Base-by-base conservation (phyloP, 2,113 vertebrate genomes). In the Holacanthus passer region DNA sequence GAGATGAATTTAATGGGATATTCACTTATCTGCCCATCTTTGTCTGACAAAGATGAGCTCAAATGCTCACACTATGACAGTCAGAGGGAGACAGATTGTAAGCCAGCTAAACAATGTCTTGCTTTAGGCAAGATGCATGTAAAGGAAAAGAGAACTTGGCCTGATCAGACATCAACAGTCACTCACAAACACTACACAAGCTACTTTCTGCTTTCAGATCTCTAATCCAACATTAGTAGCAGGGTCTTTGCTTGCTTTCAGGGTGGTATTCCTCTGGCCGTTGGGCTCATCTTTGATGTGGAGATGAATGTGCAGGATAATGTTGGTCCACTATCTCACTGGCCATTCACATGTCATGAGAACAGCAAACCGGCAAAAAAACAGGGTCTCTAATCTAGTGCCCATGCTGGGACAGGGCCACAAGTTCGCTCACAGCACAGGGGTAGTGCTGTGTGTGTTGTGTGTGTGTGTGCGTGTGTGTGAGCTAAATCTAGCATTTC, bases 221-320 rank as follows among this genome's bases (percentile, higher is more conserved):
- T 77, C 41, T 76, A 64, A 83, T 83, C 79, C 79, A 79, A 70
- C 75, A 53, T 48, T 50, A 76, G 63, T 13, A 77, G 81, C 73
- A 22, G 65, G 68, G 43, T 75, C 80, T 84, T 22, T 66, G 64
- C 87, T 84, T 63, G 72, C 83, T 83, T 68, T 83, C 83, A 82
- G 81, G 91, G 87, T 84, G 87, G 87, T 43, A 86, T 89, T 76
- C 79, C 73, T 79, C 16, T 1, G 22, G 60, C 81, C 27, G 62
- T 79, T 81, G 73, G 69, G 52, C 74, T 55, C 56, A 88, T 89
- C 82, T 93, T 91, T 93, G 90, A 91, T 89, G 87, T 90, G 84
- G 48, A 84, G 88, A 83, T 89, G 86, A 91, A 88, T 81, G 81
- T 71, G 83, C 32, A 11, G 79, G 82, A 88, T 86, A 77, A 86